Evolutionary conservation across 2,797 vertebrate species (phyloP).

Genomic region (Vultur gryphus): DNA sequence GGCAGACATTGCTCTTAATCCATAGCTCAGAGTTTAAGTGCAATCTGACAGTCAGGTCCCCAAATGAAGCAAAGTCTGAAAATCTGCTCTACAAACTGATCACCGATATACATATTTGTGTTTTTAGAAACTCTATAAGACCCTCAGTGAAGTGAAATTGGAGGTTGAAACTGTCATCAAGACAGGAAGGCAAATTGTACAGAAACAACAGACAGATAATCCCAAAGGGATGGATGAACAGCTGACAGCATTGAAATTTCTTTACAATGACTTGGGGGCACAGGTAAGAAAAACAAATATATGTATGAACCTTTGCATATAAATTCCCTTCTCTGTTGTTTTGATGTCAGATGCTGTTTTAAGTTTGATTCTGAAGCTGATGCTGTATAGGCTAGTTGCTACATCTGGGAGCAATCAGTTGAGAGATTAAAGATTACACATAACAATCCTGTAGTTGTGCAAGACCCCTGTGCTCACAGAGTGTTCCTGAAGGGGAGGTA

Average conservation of each 20-base stretch:
- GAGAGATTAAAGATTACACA: not conserved
- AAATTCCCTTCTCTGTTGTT: not conserved
- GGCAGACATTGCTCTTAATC: not conserved
- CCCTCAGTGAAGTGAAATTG: constrained; percentile 95
- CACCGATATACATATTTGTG: not conserved
- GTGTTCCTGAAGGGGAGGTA: not conserved
- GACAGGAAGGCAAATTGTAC: constrained; percentile 96
- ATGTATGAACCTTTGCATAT: not conserved
- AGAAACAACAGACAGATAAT: constrained; percentile 98
- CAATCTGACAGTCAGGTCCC: not conserved
- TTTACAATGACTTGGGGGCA: constrained; percentile 95
- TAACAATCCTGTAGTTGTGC: not conserved
- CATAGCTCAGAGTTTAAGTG: not conserved
- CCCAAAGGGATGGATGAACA: constrained; percentile 96
- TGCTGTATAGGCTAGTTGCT: not conserved
- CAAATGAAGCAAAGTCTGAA: not conserved
- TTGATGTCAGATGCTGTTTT: not conserved
- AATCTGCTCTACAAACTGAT: not conserved
- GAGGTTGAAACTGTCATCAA: constrained; percentile 99
- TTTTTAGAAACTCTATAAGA: constrained; percentile 92
- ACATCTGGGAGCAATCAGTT: not conserved
- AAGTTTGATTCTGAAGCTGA: not conserved
- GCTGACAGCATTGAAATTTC: constrained; percentile 91
- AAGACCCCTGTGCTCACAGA: not conserved
- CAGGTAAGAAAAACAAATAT: constrained; percentile 77